Percentiles rank a stretch among this genome's conserved stretches.
phyloP scores from a whole-genome alignment of 2,113 vertebrate genomes.

The Potamarius usumacintae region DNA sequence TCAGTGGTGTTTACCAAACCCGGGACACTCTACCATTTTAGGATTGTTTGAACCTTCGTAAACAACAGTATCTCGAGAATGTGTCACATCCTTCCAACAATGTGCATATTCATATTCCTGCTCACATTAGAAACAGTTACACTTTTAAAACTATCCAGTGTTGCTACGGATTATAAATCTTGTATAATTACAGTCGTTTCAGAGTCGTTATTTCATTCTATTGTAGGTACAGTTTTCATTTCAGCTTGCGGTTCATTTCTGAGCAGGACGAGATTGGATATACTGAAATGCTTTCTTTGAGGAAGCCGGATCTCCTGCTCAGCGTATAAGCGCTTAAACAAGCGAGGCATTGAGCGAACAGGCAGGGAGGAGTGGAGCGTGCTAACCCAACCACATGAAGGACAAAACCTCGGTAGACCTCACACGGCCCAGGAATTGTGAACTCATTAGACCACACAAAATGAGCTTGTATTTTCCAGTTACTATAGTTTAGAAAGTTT shows the following conservation, averaged over 20 bases:
- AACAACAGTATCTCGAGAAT: not conserved
- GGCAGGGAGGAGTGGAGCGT: constrained; percentile 26
- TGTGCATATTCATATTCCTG: not conserved
- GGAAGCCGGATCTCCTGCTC: constrained; percentile 42
- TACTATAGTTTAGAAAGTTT: too few relatives aligned
- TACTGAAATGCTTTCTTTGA: constrained; percentile 44
- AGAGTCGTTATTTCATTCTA: not conserved
- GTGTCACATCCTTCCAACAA: not conserved
- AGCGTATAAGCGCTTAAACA: constrained; percentile 36
- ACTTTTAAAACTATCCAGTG: not conserved
- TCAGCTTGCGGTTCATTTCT: constrained; percentile 23
- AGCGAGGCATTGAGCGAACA: constrained; percentile 49
- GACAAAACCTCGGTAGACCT: constrained; percentile 31
- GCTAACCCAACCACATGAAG: constrained; percentile 52
- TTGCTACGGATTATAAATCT: not conserved
- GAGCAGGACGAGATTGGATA: not conserved
- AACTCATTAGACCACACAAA: constrained; percentile 47
- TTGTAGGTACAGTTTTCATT: not conserved
- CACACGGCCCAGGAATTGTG: constrained; percentile 19
- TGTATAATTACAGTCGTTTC: not conserved
- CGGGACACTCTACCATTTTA: not conserved
- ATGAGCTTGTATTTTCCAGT: not conserved
- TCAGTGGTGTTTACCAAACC: not conserved
- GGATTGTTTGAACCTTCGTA: not conserved
- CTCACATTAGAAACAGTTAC: not conserved